Conservation (phyloP, 2,888 invertebrate genomes). For the Gnatocerus cornutus region DNA sequence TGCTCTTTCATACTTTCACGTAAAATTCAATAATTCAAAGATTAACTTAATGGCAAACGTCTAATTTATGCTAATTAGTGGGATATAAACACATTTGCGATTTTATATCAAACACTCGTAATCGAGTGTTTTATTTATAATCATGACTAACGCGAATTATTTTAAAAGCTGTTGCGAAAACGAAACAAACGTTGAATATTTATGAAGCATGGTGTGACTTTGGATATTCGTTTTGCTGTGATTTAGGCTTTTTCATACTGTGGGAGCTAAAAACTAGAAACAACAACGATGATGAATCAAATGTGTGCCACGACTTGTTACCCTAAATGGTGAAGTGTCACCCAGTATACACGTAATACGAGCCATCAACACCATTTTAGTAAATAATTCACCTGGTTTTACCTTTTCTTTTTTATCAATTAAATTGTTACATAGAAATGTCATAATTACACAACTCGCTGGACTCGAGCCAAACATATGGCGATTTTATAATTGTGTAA, state of each 20-base stretch:
- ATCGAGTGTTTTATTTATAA: slow-evolving; percentile 49
- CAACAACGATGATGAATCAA: slow-evolving; percentile 54
- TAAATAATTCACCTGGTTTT: slow-evolving; percentile 45
- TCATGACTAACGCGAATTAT: slow-evolving; percentile 44
- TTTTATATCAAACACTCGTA: slow-evolving; percentile 5
- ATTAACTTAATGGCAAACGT: not conserved
- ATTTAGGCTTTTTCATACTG: no score
- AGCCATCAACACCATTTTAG: slow-evolving; percentile 46
- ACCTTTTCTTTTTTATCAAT: slow-evolving; percentile 44
- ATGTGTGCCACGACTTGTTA: slow-evolving; percentile 60
- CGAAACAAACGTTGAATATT: slow-evolving; percentile 39
- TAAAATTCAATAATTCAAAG: not conserved
- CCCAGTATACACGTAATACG: slow-evolving; percentile 39
- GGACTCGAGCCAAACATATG: slow-evolving; percentile 36
- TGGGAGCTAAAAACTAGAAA: not conserved
- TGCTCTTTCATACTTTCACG: slow-evolving; percentile 14
- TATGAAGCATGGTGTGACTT: slow-evolving; percentile 16
- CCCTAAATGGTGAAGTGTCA: slow-evolving; percentile 60
- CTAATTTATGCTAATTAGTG: slow-evolving; percentile 29
- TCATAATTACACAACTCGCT: slow-evolving; percentile 45
- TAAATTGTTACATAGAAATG: slow-evolving; percentile 47
- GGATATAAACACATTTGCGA: slow-evolving; percentile 3
- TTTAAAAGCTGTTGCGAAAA: slow-evolving; percentile 25
- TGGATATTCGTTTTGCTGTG: no score
- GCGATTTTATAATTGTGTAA: slow-evolving; percentile 19